These are phyloP conservation scores for Actinia equina DNA, from an alignment of 64 coral and sea anemone genomes.

Conservation along the genomic window DNA sequence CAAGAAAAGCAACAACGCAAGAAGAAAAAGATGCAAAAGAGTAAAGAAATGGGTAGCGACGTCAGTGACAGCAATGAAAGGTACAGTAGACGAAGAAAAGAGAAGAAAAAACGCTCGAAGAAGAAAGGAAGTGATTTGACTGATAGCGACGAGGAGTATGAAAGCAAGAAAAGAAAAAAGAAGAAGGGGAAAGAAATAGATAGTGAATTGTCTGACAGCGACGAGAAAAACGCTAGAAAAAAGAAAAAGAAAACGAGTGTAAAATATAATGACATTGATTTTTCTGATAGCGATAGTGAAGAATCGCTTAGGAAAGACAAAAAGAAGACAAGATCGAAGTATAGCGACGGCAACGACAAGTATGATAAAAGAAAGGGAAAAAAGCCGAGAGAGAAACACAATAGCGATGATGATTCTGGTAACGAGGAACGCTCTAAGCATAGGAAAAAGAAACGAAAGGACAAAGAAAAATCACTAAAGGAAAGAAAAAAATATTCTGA, in stretches of 20 bases:
- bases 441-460: slow-evolving; percentile 35
- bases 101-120: background rate
- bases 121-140: background rate
- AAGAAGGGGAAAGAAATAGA: background rate
- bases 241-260: slow-evolving; percentile 6
- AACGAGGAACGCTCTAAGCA: background rate
- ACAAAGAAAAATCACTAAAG: slow-evolving; percentile 26
- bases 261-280: background rate
- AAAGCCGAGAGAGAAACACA: slow-evolving; percentile 17
- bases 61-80: background rate
- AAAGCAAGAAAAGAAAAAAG: slow-evolving; percentile 18
- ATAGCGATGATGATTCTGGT: background rate
- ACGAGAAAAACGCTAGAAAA: background rate
- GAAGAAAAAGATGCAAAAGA: slow-evolving; percentile 33
- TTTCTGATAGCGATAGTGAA: background rate
- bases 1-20: slow-evolving; percentile 31
- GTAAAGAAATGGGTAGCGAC: background rate
- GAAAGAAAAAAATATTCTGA: slow-evolving; percentile 10
- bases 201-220: background rate
- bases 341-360: background rate
- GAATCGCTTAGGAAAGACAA: background rate
- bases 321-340: background rate
- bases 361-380: slow-evolving; percentile 19
- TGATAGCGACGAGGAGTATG: background rate
- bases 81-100: background rate